Base-by-base conservation (phyloP, 1,140 invertebrate genomes). In the Arion vulgaris region DNA sequence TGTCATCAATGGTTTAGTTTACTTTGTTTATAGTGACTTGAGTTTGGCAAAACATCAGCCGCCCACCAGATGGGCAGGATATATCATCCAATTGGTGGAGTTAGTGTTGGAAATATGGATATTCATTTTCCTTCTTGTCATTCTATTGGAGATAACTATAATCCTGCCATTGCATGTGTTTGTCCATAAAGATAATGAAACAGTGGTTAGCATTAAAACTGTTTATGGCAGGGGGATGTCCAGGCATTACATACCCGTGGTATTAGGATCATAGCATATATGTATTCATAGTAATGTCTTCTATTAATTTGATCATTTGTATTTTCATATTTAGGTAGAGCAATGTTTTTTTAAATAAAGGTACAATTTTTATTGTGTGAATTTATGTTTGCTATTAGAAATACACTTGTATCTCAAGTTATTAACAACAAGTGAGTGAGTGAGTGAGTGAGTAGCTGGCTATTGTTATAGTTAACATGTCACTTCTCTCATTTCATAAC, bases 361-460 rank as follows among this genome's bases (percentile, higher is more conserved):
- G 62, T 66, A 66, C 62, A n/a, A 66, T 66, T 66, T 66, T 32
- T 66, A 66, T 32, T 66, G 28, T 66, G 62, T 66, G 28, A 28
- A 1, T 57, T 57, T 57, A 57, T 32, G 62, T 66, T 66, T 66
- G 62, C n/a, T 32, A 32, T 66, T 32, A 32, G 11, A 28, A 66
- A 57, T 66, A 66, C 62, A 66, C 62, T 66, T 28, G 62, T 66
- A 66, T 32, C n/a, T 28, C 28, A 32, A 32, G 62, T 66, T 66
- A 0, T 32, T 2, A 57, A 57, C 41, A 45, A 15, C 41, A 45
- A 45, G 41, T 45, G 41, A 15, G 41, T 45, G 41, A 5, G 15
- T 66, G n/a, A 32, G 62, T 66, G n/a, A n/a, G n/a, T n/a, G n/a
- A n/a, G n/a, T n/a, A n/a, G n/a, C n/a, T n/a, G n/a, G n/a, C n/a